Evolutionary conservation across 2,797 vertebrate genomes (phyloP).

Genomic region (Fringilla coelebs): DNA sequence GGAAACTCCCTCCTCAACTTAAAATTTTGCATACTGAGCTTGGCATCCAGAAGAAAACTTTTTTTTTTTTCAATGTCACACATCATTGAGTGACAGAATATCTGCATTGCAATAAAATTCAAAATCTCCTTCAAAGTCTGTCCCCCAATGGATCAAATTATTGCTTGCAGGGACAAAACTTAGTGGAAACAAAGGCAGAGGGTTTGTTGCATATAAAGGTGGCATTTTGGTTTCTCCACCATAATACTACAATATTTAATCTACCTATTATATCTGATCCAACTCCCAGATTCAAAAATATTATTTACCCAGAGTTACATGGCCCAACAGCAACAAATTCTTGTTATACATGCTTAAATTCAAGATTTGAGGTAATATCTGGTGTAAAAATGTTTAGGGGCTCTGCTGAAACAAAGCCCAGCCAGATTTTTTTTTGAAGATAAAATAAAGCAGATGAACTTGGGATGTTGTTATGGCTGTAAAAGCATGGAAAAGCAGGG

Average conservation of each 20-base stretch:
- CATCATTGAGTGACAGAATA: neutral
- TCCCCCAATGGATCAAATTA: neutral
- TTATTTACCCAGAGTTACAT: neutral
- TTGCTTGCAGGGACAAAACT: neutral
- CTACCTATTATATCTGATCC: neutral
- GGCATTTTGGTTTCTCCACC: neutral
- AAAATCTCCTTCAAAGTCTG: neutral
- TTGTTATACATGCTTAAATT: neutral
- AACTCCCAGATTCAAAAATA: neutral
- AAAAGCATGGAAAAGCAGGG: slow-evolving; percentile 57
- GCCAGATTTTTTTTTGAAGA: neutral
- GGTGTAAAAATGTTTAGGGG: neutral
- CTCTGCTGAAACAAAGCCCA: slow-evolving; percentile 1
- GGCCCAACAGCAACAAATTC: neutral
- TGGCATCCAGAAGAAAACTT: neutral
- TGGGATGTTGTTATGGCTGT: slow-evolving; percentile 2
- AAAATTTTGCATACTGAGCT: neutral
- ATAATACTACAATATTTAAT: neutral
- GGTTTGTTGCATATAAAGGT: neutral
- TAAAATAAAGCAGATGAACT: slow-evolving; percentile 17
- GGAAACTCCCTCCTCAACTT: neutral
- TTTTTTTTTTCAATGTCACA: neutral
- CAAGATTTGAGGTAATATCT: neutral
- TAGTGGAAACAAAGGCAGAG: neutral
- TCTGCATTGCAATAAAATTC: neutral